Percentiles rank a stretch among this genome's conserved stretches.
These are phyloP conservation scores for Sinocyclocheilus maitianheensis DNA, from an alignment of 2,113 vertebrate genomes.

Conservation along the genomic window DNA sequence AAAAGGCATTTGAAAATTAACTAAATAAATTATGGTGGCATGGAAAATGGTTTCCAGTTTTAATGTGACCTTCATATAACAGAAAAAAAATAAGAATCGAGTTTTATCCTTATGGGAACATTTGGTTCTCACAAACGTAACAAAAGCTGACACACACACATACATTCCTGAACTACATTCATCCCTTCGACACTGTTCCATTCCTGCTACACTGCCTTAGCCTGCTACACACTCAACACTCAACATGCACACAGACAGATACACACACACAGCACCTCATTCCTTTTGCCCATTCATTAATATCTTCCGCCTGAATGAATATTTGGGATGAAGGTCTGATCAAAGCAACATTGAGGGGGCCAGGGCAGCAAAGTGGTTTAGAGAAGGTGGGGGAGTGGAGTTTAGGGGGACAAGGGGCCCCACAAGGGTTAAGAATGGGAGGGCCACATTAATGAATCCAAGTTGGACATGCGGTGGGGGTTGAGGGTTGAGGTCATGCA, in stretches of 20 bases:
- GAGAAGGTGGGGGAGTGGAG: conserved; percentile 53
- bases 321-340: conserved; percentile 71
- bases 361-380: conserved; percentile 55
- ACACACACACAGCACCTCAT: conserved; percentile 32
- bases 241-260: neutral
- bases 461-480: conserved; percentile 2
- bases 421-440: conserved; percentile 5
- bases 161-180: neutral
- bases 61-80: neutral
- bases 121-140: neutral
- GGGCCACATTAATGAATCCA: conserved; percentile 21
- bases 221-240: neutral
- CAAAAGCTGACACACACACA: neutral
- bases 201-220: too few species aligned
- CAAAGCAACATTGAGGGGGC: conserved; percentile 66
- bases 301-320: conserved; percentile 74
- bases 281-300: conserved; percentile 63
- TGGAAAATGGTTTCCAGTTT: neutral
- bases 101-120: neutral
- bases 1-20: neutral
- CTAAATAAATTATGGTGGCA: neutral
- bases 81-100: neutral
- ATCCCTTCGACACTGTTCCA: neutral
- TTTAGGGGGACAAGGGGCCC: conserved; percentile 27
- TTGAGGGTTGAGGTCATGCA: conserved; percentile 46